Evolutionary conservation across 2,113 vertebrate species (phyloP).

Genomic region (Tachuris rubrigastra): DNA sequence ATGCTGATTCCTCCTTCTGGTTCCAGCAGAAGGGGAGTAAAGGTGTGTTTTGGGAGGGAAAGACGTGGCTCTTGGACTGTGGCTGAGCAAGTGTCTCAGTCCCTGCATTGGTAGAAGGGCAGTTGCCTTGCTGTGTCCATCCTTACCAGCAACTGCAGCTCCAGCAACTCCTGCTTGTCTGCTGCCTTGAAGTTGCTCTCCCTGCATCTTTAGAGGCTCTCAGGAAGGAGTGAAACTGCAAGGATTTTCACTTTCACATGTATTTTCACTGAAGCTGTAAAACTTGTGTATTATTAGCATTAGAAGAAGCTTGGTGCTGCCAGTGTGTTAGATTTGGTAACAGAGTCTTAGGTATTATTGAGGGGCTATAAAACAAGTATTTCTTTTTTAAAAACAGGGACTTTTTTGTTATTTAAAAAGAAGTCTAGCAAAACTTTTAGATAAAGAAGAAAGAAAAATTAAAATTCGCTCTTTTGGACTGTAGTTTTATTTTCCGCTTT

Average conservation of each 20-base stretch:
- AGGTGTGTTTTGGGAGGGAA: not conserved
- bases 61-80: not conserved
- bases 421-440: not conserved
- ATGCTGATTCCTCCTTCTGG: not conserved
- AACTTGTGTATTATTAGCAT: not conserved
- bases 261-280: not conserved
- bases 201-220: not conserved
- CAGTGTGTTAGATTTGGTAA: not conserved
- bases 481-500: not conserved
- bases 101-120: accelerated
- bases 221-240: not conserved
- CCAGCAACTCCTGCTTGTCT: not conserved
- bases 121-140: not conserved
- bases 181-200: not conserved
- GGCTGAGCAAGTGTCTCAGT: not conserved
- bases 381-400: not conserved
- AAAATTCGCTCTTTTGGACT: not conserved
- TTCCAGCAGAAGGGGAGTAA: not conserved
- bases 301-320: not conserved
- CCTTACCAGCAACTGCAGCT: not conserved
- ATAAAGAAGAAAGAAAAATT: not conserved
- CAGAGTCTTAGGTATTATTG: not conserved
- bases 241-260: too few species aligned
- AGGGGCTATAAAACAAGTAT: not conserved
- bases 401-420: not conserved